Evolutionary conservation across 2,797 vertebrate species (phyloP).

Genomic region (Falco biarmicus): DNA sequence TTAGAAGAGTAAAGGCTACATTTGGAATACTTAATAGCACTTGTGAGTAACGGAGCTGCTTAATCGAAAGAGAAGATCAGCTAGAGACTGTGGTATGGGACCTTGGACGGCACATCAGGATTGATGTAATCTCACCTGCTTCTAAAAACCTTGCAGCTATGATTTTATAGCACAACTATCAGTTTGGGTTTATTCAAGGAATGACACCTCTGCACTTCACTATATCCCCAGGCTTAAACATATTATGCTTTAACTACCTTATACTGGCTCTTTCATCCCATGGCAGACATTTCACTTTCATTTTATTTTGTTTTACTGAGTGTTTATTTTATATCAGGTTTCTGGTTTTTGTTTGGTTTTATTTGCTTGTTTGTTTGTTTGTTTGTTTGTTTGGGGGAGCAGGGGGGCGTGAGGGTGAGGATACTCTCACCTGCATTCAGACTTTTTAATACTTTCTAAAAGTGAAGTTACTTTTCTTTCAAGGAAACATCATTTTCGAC

Average conservation of each 20-base stretch:
- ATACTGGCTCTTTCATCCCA: not conserved
- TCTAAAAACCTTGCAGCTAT: not conserved
- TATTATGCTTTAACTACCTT: not conserved
- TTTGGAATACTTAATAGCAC: not conserved
- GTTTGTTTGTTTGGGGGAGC: not conserved
- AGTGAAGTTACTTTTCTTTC: not conserved
- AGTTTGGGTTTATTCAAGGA: slow-evolving; percentile 26
- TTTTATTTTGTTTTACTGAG: not conserved
- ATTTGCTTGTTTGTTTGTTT: no score
- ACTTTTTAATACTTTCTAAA: not conserved
- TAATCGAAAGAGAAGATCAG: not conserved
- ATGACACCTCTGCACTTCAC: not conserved
- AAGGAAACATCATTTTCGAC: not conserved
- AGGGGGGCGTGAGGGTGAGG: accelerated
- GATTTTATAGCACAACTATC: not conserved
- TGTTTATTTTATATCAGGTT: not conserved
- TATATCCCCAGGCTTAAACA: not conserved
- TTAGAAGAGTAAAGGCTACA: not conserved
- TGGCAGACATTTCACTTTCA: not conserved
- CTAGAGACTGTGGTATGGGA: not conserved
- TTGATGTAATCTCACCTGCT: not conserved
- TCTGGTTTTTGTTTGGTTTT: not conserved
- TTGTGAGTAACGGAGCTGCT: not conserved
- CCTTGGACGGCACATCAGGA: not conserved
- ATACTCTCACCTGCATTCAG: not conserved